A percentile compares a stretch with the other conserved stretches of the same genome.
phyloP scores from a whole-genome alignment of 2,797 vertebrate species.

The Hippoglossus hippoglossus region DNA sequence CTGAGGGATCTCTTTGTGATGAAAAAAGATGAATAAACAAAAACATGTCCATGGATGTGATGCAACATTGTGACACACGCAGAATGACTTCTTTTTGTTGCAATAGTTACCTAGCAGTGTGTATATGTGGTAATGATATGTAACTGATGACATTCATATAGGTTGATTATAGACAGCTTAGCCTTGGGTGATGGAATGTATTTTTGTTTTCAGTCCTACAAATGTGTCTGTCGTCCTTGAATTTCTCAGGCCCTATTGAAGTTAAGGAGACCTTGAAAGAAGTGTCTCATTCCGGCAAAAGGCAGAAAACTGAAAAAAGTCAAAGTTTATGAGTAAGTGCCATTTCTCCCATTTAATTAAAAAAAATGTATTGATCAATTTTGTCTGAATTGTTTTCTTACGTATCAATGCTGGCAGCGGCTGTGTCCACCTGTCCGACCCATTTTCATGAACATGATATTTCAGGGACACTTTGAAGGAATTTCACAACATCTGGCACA shows the following conservation, averaged over 20 bases:
- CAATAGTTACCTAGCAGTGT: not conserved
- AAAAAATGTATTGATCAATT: not conserved
- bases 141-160: not conserved
- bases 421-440: too few relatives aligned
- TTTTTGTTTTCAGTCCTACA: too few relatives aligned
- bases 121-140: conserved; percentile 4
- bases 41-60: conserved; percentile 33
- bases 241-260: not conserved
- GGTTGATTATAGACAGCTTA: not conserved
- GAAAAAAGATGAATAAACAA: conserved; percentile 39
- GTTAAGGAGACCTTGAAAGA: not conserved
- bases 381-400: not conserved
- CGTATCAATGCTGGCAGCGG: not conserved
- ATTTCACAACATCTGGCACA: not conserved
- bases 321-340: not conserved
- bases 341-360: not conserved
- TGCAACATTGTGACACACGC: conserved; percentile 43
- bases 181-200: too few relatives aligned
- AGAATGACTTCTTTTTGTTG: not conserved
- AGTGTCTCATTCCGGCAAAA: not conserved
- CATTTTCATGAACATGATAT: too few relatives aligned
- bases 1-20: conserved; percentile 18
- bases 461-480: too few relatives aligned
- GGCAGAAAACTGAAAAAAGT: not conserved
- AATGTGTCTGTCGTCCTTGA: not conserved